phyloP scores from a whole-genome alignment of 2,113 vertebrate genomes.

The Centropus unirufus region DNA sequence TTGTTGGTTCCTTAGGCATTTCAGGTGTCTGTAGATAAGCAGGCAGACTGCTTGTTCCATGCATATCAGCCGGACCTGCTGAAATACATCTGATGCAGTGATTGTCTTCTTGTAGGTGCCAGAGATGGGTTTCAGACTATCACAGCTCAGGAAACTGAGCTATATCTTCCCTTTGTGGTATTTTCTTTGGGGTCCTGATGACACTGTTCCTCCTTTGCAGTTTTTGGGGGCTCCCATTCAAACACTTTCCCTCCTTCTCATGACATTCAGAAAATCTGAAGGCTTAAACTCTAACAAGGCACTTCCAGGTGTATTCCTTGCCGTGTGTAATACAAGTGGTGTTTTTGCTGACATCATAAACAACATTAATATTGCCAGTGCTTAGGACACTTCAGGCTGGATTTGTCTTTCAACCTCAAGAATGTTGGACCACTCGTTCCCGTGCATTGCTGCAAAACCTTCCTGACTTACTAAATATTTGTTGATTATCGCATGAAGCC shows the following conservation, averaged over 20 bases:
- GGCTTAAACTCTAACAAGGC: not conserved
- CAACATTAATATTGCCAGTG: not conserved
- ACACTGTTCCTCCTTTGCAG: not conserved
- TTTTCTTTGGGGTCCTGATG: not conserved
- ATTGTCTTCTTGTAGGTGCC: not conserved
- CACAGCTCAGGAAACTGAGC: not conserved
- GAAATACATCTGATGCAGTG: not conserved
- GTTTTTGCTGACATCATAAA: not conserved
- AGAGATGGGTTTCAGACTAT: not conserved
- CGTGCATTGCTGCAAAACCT: not conserved
- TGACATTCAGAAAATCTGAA: not conserved
- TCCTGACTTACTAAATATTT: not conserved
- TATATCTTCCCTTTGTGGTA: not conserved
- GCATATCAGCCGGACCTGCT: not conserved
- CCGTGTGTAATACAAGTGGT: not conserved
- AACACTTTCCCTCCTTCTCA: not conserved
- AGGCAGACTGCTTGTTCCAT: not conserved
- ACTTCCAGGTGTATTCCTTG: not conserved
- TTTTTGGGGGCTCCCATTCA: not conserved
- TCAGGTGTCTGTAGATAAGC: not conserved
- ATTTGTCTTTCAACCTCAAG: not conserved
- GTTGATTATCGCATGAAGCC: not conserved
- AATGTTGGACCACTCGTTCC: not conserved
- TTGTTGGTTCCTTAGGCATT: not conserved
- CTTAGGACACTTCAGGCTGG: not conserved